These are phyloP conservation scores for Myripristis jacobus DNA, from an alignment of 2,797 vertebrate species.

Conservation along the genomic window DNA sequence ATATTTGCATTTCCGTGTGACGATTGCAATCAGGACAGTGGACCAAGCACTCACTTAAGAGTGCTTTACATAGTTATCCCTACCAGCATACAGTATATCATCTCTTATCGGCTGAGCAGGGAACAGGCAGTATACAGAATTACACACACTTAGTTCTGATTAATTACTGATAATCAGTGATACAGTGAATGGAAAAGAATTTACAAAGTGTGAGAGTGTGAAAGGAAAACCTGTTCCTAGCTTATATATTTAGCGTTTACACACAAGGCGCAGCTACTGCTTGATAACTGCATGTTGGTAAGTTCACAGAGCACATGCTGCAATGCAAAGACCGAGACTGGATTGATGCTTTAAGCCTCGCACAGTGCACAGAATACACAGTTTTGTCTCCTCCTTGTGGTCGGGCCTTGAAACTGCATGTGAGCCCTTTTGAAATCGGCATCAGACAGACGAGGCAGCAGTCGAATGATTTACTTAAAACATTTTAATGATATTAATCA, in stretches of 20 bases:
- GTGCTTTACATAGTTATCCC: constrained; percentile 49
- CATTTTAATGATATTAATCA: constrained; percentile 87
- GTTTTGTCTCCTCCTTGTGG: constrained; percentile 63
- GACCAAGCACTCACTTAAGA: not conserved
- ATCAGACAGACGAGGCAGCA: constrained; percentile 22
- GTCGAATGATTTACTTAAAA: constrained; percentile 73
- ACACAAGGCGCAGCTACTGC: not conserved
- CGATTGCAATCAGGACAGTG: constrained; percentile 49
- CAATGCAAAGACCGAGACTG: not conserved
- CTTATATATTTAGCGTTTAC: not conserved
- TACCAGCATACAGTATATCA: constrained; percentile 42
- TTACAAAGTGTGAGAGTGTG: not conserved
- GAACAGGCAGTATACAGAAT: not conserved
- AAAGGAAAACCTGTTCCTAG: not conserved
- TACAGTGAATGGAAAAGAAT: too few relatives aligned
- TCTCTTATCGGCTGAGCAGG: constrained; percentile 11
- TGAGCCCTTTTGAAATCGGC: not conserved
- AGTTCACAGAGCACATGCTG: not conserved
- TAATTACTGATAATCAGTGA: not conserved
- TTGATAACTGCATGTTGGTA: not conserved
- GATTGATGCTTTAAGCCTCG: not conserved
- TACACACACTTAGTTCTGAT: not conserved
- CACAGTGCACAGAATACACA: not conserved
- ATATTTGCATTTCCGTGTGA: constrained; percentile 65
- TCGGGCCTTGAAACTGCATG: constrained; percentile 28